Percentiles rank a stretch among this genome's conserved stretches.
These are phyloP conservation scores for Bombylius discolor DNA, from an alignment of 2,888 invertebrate genomes.

Conservation along the genomic window DNA sequence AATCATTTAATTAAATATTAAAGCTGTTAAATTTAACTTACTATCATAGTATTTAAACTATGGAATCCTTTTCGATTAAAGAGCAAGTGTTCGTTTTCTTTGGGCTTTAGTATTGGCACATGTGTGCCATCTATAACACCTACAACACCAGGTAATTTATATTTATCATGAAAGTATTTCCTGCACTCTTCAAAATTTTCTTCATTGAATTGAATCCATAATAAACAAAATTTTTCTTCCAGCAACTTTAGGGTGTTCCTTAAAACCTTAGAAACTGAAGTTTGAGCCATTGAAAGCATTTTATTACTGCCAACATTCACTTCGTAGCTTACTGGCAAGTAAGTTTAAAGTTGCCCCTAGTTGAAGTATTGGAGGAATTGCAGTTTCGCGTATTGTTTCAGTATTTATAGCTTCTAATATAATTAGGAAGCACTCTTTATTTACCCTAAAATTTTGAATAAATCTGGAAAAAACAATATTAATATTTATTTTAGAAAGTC, in stretches of 20 bases:
- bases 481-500: too few species aligned
- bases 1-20: background rate
- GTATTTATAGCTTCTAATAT: background rate
- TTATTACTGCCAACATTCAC: background rate
- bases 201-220: background rate
- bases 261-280: background rate
- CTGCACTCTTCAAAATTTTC: background rate
- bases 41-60: background rate
- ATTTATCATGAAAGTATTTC: background rate
- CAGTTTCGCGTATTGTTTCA: background rate
- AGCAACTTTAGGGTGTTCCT: background rate
- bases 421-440: background rate
- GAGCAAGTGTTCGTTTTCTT: background rate
- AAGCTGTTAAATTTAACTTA: background rate
- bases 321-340: background rate
- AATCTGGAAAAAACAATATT: background rate
- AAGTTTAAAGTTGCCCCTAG: background rate
- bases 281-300: background rate
- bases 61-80: background rate
- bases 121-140: background rate
- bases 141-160: background rate
- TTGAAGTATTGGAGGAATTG: background rate
- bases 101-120: background rate
- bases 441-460: background rate
- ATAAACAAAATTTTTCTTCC: background rate